A percentile compares a stretch with the other conserved stretches of the same genome.
Evolutionary conservation across 2,888 invertebrate genomes (phyloP).

Genomic region (Hydriomena furcata): DNA sequence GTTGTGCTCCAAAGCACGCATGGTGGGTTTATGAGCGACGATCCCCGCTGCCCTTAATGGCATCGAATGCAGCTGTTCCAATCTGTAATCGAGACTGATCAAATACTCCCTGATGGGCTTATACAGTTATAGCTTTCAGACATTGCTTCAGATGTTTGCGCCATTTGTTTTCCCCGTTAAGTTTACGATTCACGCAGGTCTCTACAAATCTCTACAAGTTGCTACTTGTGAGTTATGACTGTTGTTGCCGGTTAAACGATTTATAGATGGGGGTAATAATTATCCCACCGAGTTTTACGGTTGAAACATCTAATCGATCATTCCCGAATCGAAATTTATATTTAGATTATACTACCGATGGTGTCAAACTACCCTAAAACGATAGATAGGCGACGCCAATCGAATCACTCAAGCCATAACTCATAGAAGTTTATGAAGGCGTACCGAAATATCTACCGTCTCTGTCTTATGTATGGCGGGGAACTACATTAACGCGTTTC

Average conservation of each 20-base stretch:
- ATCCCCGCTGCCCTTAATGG: conserved; percentile 54
- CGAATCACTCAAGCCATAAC: conserved; percentile 77
- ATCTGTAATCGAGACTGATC: conserved; percentile 31
- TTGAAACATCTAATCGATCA: conserved; percentile 46
- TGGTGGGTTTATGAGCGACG: conserved; percentile 61
- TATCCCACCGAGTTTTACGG: conserved; percentile 33
- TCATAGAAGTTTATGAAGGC: conserved; percentile 75
- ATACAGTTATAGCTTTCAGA: conserved; percentile 14
- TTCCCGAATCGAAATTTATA: conserved; percentile 53
- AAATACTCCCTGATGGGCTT: conserved; percentile 21
- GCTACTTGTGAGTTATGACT: conserved; percentile 7
- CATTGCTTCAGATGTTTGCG: conserved; percentile 10
- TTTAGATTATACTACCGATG: conserved; percentile 66
- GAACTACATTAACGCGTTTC: conserved; percentile 77
- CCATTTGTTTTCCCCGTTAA: conserved; percentile 10
- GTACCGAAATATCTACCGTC: conserved; percentile 68
- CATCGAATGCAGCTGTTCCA: conserved; percentile 46
- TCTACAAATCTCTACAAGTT: conserved; percentile 11
- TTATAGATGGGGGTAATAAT: conserved; percentile 1
- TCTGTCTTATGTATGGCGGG: conserved; percentile 72
- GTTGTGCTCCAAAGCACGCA: conserved; percentile 71
- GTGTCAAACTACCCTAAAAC: conserved; percentile 74
- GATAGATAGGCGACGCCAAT: conserved; percentile 72
- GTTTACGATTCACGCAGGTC: conserved; percentile 9
- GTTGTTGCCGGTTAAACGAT: conserved; percentile 9